Evolutionary conservation across 2,797 vertebrate species (phyloP).

Genomic region (Tragopan temminckii): DNA sequence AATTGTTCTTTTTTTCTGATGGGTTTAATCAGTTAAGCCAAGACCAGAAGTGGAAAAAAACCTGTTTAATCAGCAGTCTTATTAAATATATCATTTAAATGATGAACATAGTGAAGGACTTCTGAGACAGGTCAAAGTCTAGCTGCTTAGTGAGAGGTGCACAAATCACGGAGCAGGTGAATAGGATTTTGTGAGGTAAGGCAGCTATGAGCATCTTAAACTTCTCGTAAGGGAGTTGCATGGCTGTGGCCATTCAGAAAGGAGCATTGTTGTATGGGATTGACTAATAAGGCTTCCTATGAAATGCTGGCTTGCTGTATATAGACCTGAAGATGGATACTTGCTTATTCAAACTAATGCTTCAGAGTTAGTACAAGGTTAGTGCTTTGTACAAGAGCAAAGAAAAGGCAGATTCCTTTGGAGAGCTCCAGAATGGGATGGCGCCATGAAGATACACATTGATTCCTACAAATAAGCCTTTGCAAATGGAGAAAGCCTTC

Average conservation of each 20-base stretch:
- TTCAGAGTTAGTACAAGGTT: not conserved
- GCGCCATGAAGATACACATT: not conserved
- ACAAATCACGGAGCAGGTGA: not conserved
- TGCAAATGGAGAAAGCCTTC: not conserved
- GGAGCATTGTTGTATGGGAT: not conserved
- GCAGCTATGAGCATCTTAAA: not conserved
- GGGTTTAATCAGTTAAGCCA: constrained; percentile 11
- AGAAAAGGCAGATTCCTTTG: not conserved
- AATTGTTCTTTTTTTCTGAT: not conserved
- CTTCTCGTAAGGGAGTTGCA: not conserved
- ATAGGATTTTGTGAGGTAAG: not conserved
- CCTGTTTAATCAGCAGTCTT: not conserved
- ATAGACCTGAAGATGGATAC: fast-evolving
- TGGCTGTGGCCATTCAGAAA: not conserved
- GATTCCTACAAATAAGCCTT: not conserved
- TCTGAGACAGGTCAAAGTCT: not conserved
- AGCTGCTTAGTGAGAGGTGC: not conserved
- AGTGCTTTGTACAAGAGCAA: not conserved
- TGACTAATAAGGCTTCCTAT: not conserved
- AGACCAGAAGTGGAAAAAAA: not conserved
- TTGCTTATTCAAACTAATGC: not conserved
- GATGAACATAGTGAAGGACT: not conserved
- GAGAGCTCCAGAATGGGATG: not conserved
- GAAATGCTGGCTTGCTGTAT: not conserved
- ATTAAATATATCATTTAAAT: not conserved